Evolutionary conservation across 2,888 invertebrate genomes (phyloP).

Genomic region (Caenorhabditis afra): DNA sequence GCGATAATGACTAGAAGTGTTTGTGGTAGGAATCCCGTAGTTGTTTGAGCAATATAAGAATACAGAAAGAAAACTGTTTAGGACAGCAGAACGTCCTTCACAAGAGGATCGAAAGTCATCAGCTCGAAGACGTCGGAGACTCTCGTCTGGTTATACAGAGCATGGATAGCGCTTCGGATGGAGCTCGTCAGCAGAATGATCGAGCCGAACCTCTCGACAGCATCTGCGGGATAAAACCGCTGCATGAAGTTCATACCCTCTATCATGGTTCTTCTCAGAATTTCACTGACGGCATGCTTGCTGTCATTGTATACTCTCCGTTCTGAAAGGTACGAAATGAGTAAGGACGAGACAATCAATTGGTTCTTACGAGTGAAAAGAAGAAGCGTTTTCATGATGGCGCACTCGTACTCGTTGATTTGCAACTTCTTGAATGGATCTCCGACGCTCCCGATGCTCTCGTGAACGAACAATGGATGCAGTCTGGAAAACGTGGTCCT

Average conservation of each 20-base stretch:
- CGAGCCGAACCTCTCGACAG: slow-evolving; percentile 63
- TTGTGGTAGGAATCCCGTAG: background rate
- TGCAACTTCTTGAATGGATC: slow-evolving; percentile 53
- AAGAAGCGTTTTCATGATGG: slow-evolving; percentile 62
- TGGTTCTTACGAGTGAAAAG: slow-evolving; percentile 60
- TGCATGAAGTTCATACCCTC: slow-evolving; percentile 60
- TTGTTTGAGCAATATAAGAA: background rate
- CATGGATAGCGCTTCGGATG: slow-evolving; percentile 64
- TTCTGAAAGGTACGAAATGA: slow-evolving; percentile 42
- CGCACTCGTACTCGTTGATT: slow-evolving; percentile 65
- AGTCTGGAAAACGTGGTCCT: slow-evolving; percentile 41
- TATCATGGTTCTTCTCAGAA: slow-evolving; percentile 42
- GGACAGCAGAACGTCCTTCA: slow-evolving; percentile 63
- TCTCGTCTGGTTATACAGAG: slow-evolving; percentile 64
- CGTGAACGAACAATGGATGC: slow-evolving; percentile 62
- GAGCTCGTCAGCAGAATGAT: slow-evolving; percentile 64
- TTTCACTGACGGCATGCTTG: slow-evolving; percentile 10
- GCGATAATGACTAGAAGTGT: slow-evolving; percentile 2
- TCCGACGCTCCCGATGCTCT: slow-evolving; percentile 60
- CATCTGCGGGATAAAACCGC: slow-evolving; percentile 48
- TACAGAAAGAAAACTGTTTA: slow-evolving; percentile 18
- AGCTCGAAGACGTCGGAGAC: slow-evolving; percentile 68
- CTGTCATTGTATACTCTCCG: slow-evolving; percentile 52
- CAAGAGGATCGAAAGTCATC: slow-evolving; percentile 70
- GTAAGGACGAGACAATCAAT: background rate